phyloP scores from a whole-genome alignment of 1,140 invertebrate genomes.

The Trigoniulus corallinus region DNA sequence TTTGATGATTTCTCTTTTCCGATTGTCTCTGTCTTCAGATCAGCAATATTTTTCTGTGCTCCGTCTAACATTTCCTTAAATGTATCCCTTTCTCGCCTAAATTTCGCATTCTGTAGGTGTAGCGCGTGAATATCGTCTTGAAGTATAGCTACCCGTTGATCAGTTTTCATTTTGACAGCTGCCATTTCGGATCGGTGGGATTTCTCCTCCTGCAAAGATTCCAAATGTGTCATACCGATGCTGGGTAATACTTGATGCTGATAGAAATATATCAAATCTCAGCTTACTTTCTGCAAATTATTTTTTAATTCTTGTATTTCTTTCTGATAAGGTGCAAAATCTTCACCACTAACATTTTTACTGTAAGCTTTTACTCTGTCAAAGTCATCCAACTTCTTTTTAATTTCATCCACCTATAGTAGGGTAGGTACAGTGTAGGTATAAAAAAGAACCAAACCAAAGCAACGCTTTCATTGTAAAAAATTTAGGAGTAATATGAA shows the following conservation, averaged over 20 bases:
- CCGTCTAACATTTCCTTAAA: slow-evolving; percentile 80
- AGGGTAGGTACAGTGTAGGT: no score
- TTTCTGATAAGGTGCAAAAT: slow-evolving; percentile 43
- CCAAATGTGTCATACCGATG: no score
- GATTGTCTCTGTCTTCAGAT: slow-evolving; percentile 37
- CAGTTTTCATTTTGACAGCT: slow-evolving; percentile 72
- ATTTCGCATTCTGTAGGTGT: slow-evolving; percentile 56
- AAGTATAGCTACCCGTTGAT: slow-evolving; percentile 65
- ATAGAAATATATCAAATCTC: no score
- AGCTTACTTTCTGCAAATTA: slow-evolving; percentile 1
- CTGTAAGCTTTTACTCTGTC: slow-evolving; percentile 65
- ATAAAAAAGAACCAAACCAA: no score
- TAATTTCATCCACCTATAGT: slow-evolving; percentile 69
- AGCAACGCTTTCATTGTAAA: slow-evolving; percentile 7
- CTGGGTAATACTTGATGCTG: no score
- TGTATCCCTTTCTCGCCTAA: slow-evolving; percentile 73
- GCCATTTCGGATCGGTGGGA: slow-evolving; percentile 63
- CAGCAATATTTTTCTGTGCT: slow-evolving; percentile 61
- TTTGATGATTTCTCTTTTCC: slow-evolving; percentile 18
- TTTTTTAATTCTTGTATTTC: slow-evolving; percentile 29
- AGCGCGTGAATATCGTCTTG: slow-evolving; percentile 68
- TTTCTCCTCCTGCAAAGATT: slow-evolving; percentile 53
- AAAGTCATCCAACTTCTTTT: slow-evolving; percentile 64
- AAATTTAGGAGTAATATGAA: neutral
- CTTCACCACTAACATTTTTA: slow-evolving; percentile 40